A percentile compares a stretch with the other conserved stretches of the same genome.
These are phyloP conservation scores for Diorhabda sublineata DNA, from an alignment of 1,140 invertebrate genomes.

Conservation along the genomic window DNA sequence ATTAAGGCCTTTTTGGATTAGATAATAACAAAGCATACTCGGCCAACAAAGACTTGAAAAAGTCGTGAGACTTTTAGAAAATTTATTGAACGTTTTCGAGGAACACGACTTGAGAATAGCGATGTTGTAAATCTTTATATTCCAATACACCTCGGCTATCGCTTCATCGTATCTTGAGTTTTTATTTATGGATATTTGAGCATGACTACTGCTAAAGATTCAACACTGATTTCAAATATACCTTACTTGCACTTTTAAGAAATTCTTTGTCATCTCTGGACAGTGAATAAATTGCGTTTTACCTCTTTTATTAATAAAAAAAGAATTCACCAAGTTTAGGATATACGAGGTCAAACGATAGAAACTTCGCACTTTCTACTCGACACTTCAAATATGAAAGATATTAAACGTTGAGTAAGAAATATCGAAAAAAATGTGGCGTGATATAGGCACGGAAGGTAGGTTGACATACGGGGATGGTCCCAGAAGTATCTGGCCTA, in stretches of 20 bases:
- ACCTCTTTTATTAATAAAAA: no score
- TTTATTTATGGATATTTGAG: conserved; percentile 13
- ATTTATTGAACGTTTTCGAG: conserved; percentile 15
- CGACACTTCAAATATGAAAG: neutral
- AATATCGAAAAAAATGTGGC: no score
- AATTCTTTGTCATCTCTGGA: no score
- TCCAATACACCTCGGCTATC: conserved; percentile 12
- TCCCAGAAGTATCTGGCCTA: no score
- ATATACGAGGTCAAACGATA: neutral
- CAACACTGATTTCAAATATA: neutral
- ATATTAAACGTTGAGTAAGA: no score
- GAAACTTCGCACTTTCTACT: neutral
- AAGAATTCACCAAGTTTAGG: neutral
- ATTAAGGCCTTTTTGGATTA: neutral
- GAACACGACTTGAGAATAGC: conserved; percentile 14
- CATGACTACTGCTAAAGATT: conserved; percentile 10
- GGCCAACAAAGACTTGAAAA: neutral
- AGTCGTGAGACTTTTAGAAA: conserved; percentile 11
- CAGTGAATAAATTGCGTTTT: no score
- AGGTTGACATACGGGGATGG: no score
- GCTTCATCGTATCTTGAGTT: conserved; percentile 8
- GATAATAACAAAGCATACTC: neutral
- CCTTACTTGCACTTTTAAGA: no score
- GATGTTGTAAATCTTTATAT: conserved; percentile 10
- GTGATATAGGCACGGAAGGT: no score